Evolutionary conservation across 30 jellyfish, hydroid and myxozoan genomes (phyloP).

Genomic region (Catostylus mosaicus): DNA sequence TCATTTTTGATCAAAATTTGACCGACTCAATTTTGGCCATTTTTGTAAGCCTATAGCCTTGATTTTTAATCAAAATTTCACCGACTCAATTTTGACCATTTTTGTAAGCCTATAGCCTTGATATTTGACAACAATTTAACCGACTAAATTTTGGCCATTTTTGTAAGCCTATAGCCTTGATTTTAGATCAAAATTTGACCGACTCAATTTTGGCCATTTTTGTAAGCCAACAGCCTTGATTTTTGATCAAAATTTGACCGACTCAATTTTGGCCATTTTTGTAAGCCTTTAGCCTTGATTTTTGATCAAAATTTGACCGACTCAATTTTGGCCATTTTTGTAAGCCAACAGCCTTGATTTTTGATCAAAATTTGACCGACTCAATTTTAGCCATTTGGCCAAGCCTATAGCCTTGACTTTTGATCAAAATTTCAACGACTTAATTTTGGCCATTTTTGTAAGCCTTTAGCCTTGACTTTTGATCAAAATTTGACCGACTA

Average conservation of each 20-base stretch:
- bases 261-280: background rate
- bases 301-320: background rate
- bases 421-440: background rate
- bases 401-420: constrained; percentile 13
- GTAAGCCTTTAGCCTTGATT: constrained; percentile 16
- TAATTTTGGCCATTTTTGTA: background rate
- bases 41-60: too few species aligned
- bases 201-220: background rate
- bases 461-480: constrained; percentile 21
- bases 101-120: constrained; percentile 4
- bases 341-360: too few species aligned
- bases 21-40: background rate
- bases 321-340: background rate
- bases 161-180: background rate
- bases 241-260: background rate
- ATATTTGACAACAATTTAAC: too few species aligned
- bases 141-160: background rate
- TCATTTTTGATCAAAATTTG: background rate
- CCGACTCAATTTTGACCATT: background rate
- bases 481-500: background rate
- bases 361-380: background rate
- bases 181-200: background rate
- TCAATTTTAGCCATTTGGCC: background rate
- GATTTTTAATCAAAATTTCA: background rate
- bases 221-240: too few species aligned